Evolutionary conservation across 2,888 invertebrate genomes (phyloP), one percentile per base, ranked within the genome.

Genomic region (Steromphala cineraria): DNA sequence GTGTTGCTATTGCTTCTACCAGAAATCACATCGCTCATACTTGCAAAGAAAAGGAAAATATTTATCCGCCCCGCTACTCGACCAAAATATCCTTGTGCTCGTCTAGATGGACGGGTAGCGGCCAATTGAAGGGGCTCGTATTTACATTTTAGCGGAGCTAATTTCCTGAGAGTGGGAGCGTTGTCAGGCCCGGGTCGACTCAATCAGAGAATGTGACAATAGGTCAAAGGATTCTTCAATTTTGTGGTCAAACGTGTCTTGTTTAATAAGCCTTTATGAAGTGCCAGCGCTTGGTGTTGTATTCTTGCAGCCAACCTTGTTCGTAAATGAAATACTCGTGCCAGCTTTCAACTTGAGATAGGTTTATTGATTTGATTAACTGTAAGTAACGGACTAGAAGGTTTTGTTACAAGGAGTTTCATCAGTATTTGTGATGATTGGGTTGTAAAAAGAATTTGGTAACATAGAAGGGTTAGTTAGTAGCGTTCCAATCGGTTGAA

Each of bases 261-360:
- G 71, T 71, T 71, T 71, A 71, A 71, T 71, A 71, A 15, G 71
- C 7, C 31, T 40, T 40, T 17, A 71, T 71, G 71, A 71, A 71
- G 71, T 71, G 31, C 10, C 36, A 71, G 71, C 13, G 7, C 28
- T 28, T 28, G 28, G 28, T 62, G 62, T 62, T 62, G 24, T 24
- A 62, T 62, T 62, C 28, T 62, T 62, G 28, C 28, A n/a, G 62
- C 46, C 46, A 62, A 62, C 62, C 28, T 62, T 62, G 62, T 62
- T 62, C 62, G 24, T 10, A 62, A 62, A 62, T 62, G 62, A 62
- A 28, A 8, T 10, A 24, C 17, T 15, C 28, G 24, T 28, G 28
- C 28, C 7, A 62, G 24, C 28, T 28, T 24, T 62, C 62, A 15
- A 21, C 62, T 24, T 28, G 17, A 62, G 24, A 62, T 62, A 13